Conservation (phyloP, 2,113 vertebrate species). For the Zosterops pallidus region DNA sequence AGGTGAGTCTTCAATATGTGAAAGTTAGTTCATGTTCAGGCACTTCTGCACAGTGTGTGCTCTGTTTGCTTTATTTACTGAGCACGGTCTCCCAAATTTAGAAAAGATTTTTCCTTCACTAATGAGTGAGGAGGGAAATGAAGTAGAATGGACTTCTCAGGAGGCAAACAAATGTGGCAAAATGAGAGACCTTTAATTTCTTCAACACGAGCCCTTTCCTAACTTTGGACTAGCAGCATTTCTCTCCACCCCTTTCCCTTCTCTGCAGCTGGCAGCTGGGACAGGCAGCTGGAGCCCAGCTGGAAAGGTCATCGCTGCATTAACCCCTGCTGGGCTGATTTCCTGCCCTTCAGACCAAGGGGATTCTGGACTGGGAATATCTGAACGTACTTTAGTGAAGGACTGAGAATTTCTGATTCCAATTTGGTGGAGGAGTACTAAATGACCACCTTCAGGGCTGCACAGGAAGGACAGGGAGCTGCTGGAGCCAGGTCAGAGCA, state of each 20-base stretch:
- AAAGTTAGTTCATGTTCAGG: neutral
- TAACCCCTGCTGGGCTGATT: neutral
- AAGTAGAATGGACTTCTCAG: neutral
- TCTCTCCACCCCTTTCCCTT: neutral
- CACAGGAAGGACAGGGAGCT: neutral
- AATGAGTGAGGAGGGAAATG: neutral
- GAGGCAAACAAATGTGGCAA: neutral
- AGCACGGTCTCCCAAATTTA: neutral
- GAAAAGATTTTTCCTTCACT: neutral
- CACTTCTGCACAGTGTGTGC: neutral
- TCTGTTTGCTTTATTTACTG: neutral
- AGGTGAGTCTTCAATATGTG: neutral
- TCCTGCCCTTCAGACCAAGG: neutral
- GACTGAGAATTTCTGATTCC: neutral
- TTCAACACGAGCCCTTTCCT: neutral
- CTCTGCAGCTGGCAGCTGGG: neutral
- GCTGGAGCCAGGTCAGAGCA: neutral
- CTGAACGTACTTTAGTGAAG: neutral
- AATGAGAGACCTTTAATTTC: neutral
- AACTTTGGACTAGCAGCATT: neutral
- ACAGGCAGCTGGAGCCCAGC: constrained; percentile 4
- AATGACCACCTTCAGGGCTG: neutral
- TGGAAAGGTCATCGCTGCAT: neutral
- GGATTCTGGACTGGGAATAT: neutral
- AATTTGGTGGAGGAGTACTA: neutral